These are phyloP conservation scores for Magallana ariakensis DNA, from an alignment of 1,140 invertebrate species.

Conservation along the genomic window DNA sequence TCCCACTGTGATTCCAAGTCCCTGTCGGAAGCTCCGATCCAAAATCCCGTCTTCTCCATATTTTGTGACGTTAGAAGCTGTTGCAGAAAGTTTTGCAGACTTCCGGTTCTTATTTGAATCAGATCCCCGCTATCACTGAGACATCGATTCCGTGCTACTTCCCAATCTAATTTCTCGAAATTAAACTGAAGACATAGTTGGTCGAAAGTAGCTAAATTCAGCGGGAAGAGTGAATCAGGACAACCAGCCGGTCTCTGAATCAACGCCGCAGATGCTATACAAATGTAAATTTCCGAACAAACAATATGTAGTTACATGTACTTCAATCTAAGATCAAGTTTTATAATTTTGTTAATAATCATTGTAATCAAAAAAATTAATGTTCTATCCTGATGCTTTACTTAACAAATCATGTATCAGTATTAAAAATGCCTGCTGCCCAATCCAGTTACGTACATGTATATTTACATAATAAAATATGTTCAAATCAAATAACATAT, in stretches of 20 bases:
- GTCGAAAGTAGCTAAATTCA: neutral
- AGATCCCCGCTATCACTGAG: conserved; percentile 13
- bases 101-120: neutral
- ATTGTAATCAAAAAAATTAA: too few species aligned
- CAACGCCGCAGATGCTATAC: neutral
- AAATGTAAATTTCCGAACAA: too few species aligned
- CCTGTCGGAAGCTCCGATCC: conserved; percentile 8
- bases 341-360: too few species aligned
- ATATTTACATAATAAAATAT: too few species aligned
- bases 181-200: neutral
- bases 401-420: too few species aligned
- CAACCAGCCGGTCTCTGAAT: neutral
- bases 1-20: conserved; percentile 1
- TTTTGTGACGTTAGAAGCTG: neutral
- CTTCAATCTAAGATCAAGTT: too few species aligned
- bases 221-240: neutral
- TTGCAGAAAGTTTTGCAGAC: neutral
- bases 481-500: too few species aligned
- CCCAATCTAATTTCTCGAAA: neutral
- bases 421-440: too few species aligned
- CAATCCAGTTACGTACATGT: too few species aligned
- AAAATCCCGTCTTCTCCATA: neutral
- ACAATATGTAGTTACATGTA: too few species aligned
- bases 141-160: conserved; percentile 7
- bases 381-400: too few species aligned